phyloP scores from a whole-genome alignment of 2,113 vertebrate genomes.

The Amazona guildingii region DNA sequence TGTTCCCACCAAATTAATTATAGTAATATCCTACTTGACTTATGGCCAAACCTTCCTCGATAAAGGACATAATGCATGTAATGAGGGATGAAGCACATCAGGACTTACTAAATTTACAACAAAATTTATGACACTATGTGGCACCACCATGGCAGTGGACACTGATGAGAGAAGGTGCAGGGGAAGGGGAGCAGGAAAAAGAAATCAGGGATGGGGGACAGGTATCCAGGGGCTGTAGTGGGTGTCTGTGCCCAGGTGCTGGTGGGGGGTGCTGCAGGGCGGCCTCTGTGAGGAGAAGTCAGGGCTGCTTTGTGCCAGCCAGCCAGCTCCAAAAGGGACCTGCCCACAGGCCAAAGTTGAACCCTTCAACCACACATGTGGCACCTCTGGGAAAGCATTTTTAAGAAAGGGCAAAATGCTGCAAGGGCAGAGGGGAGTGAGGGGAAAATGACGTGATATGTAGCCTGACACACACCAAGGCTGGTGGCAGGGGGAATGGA shows the following conservation, averaged over 20 bases:
- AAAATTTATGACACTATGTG: rapidly evolving
- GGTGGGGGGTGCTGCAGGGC: rapidly evolving
- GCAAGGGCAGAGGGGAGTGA: not conserved
- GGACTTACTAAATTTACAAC: not conserved
- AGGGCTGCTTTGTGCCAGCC: rapidly evolving
- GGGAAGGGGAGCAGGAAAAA: not conserved
- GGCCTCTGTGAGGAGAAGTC: not conserved
- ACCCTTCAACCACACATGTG: rapidly evolving
- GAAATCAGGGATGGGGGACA: not conserved
- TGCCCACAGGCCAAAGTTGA: rapidly evolving
- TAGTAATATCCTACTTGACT: not conserved
- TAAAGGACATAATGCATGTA: rapidly evolving
- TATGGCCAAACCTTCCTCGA: not conserved
- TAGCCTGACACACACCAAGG: not conserved
- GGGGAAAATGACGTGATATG: not conserved
- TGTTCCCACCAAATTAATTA: not conserved
- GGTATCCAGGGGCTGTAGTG: not conserved
- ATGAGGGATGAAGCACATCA: not conserved
- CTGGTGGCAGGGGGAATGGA: rapidly evolving
- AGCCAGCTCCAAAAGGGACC: not conserved
- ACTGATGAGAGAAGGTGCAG: not conserved
- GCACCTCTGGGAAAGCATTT: not conserved
- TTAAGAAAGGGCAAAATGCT: not conserved
- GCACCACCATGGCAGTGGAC: not conserved
- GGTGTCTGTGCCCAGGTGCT: too few relatives aligned